phyloP scores from a whole-genome alignment of 1,140 invertebrate species.

The Euglossa dilemma region DNA sequence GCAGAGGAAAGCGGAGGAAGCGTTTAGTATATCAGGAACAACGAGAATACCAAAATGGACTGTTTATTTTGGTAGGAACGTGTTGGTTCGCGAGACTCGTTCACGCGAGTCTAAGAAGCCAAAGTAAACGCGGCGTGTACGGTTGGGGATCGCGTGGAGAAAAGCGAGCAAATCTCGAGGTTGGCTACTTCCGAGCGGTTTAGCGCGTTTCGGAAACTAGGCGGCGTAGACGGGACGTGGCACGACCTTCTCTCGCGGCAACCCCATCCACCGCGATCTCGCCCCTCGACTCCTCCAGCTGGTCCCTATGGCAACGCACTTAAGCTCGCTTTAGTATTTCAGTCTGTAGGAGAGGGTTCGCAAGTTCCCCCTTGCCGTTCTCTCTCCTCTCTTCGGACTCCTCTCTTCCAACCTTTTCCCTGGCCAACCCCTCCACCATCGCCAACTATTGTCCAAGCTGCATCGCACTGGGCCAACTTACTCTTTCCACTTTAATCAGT shows the following conservation, averaged over 20 bases:
- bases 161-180: conserved; percentile 16
- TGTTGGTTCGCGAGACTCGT: background rate
- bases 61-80: background rate
- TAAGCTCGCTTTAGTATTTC: conserved; percentile 76
- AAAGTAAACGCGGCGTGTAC: background rate
- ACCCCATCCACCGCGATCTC: conserved; percentile 22
- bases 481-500: background rate
- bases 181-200: conserved; percentile 38
- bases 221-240: conserved; percentile 12
- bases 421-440: conserved; percentile 6
- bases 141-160: background rate
- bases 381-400: conserved; percentile 43
- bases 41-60: background rate
- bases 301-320: conserved; percentile 76
- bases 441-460: conserved; percentile 50
- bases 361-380: conserved; percentile 30
- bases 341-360: conserved; percentile 60
- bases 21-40: background rate
- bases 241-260: conserved; percentile 33
- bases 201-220: conserved; percentile 44
- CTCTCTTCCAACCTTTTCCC: conserved; percentile 9
- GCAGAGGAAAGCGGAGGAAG: background rate
- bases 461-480: conserved; percentile 36
- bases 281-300: conserved; percentile 33
- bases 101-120: background rate